Percentiles rank a stretch among this genome's conserved stretches.
These are phyloP conservation scores for Megaceryle torquata DNA, from an alignment of 2,113 vertebrate species.

Conservation along the genomic window DNA sequence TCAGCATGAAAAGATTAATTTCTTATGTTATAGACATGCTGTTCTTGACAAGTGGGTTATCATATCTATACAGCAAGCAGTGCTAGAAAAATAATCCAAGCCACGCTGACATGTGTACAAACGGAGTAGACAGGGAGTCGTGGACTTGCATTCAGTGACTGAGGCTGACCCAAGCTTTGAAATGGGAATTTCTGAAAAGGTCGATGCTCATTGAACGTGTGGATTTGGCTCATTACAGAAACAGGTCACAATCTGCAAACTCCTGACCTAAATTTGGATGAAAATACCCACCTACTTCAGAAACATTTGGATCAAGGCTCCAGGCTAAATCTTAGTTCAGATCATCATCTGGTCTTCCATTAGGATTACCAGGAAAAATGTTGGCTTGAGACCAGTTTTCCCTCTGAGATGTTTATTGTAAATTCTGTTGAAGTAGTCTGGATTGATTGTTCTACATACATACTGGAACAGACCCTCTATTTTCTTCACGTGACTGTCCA, in stretches of 20 bases:
- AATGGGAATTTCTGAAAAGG: not conserved
- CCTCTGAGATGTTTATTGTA: not conserved
- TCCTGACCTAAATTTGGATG: not conserved
- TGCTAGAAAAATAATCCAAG: constrained; percentile 12
- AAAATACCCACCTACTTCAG: not conserved
- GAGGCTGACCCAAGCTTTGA: not conserved
- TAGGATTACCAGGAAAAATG: not conserved
- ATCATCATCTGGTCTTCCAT: not conserved
- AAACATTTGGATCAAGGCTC: not conserved
- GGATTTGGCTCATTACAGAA: not conserved
- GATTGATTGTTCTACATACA: not conserved
- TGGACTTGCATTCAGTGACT: not conserved
- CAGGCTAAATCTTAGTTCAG: constrained; percentile 22
- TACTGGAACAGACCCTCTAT: not conserved
- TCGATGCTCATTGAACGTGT: not conserved
- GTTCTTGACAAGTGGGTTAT: not conserved
- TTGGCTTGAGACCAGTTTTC: not conserved
- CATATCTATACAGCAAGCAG: not conserved
- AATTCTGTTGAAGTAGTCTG: not conserved
- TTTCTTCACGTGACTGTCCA: not conserved
- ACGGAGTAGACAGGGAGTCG: not conserved
- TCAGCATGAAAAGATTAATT: not conserved
- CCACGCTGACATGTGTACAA: not conserved
- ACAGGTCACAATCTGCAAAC: not conserved
- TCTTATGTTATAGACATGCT: not conserved